Evolutionary conservation across 2,888 invertebrate genomes (phyloP).

Genomic region (Leptura quadrifasciata): DNA sequence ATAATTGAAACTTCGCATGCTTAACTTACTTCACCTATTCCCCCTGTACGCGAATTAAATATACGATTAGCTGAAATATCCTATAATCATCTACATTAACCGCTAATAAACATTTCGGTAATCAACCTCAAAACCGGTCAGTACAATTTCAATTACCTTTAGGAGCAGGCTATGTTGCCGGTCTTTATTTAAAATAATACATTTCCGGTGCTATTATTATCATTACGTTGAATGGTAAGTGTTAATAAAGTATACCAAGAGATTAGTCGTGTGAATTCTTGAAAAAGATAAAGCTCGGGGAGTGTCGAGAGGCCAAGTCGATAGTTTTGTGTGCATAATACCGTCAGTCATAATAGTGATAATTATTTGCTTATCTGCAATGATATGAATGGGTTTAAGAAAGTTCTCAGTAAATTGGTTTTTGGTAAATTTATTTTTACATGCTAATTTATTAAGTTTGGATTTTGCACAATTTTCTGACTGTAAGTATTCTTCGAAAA

Average conservation of each 20-base stretch:
- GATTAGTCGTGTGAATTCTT: constrained; percentile 33
- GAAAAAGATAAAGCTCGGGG: constrained; percentile 22
- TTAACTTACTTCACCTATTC: neutral
- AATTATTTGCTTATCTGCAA: constrained; percentile 8
- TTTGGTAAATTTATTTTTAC: neutral
- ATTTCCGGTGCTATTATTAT: constrained; percentile 1
- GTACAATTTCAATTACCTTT: constrained; percentile 1
- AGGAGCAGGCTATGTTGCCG: neutral
- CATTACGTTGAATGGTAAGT: constrained; percentile 26
- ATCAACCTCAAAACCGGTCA: neutral
- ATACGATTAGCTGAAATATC: constrained; percentile 1
- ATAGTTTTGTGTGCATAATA: constrained; percentile 21
- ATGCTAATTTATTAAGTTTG: neutral
- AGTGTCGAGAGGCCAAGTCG: constrained; percentile 10
- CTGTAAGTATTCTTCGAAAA: too few species aligned
- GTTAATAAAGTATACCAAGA: constrained; percentile 29
- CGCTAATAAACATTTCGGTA: neutral
- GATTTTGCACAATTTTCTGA: neutral
- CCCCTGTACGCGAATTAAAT: neutral
- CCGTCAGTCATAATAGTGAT: constrained; percentile 1
- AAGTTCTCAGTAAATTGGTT: neutral
- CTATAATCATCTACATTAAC: constrained; percentile 8
- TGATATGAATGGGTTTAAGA: neutral
- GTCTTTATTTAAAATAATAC: constrained; percentile 2
- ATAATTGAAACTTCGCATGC: too few species aligned